Conservation (phyloP, 2,888 invertebrate genomes). For the Tetheella fluctuosa region DNA sequence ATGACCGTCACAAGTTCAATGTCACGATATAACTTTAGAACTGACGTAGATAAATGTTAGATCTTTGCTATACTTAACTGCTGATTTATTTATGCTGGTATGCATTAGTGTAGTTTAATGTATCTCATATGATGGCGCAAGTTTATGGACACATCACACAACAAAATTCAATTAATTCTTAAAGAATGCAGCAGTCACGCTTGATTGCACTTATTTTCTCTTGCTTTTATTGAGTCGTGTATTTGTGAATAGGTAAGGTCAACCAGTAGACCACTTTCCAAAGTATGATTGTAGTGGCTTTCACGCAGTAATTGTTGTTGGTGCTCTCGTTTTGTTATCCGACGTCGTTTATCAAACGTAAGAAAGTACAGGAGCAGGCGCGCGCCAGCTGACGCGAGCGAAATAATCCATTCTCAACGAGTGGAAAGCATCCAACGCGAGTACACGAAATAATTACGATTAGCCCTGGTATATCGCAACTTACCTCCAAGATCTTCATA, state of each 20-base stretch:
- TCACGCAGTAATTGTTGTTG: slow-evolving; percentile 68
- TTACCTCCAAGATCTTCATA: no score
- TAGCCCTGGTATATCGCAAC: no score
- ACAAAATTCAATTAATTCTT: no score
- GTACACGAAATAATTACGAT: no score
- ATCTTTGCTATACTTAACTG: no score
- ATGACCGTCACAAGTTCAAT: slow-evolving; percentile 61
- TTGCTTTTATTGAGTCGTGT: slow-evolving; percentile 36
- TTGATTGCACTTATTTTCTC: slow-evolving; percentile 46
- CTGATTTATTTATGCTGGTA: no score
- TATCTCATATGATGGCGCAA: no score
- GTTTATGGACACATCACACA: no score
- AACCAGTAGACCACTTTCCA: slow-evolving; percentile 70
- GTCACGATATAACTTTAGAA: slow-evolving; percentile 26
- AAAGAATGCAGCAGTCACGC: slow-evolving; percentile 25
- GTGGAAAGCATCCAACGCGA: no score
- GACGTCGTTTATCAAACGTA: slow-evolving; percentile 46
- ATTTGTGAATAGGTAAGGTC: slow-evolving; percentile 63
- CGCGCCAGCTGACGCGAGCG: slow-evolving; percentile 14
- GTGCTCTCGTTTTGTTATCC: slow-evolving; percentile 70
- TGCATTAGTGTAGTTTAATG: no score
- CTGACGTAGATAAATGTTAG: not conserved
- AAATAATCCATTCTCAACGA: not conserved
- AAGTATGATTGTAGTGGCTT: slow-evolving; percentile 68
- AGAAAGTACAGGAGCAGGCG: slow-evolving; percentile 30